phyloP scores from a whole-genome alignment of 2,113 vertebrate species.

The Syngnathus scovelli region DNA sequence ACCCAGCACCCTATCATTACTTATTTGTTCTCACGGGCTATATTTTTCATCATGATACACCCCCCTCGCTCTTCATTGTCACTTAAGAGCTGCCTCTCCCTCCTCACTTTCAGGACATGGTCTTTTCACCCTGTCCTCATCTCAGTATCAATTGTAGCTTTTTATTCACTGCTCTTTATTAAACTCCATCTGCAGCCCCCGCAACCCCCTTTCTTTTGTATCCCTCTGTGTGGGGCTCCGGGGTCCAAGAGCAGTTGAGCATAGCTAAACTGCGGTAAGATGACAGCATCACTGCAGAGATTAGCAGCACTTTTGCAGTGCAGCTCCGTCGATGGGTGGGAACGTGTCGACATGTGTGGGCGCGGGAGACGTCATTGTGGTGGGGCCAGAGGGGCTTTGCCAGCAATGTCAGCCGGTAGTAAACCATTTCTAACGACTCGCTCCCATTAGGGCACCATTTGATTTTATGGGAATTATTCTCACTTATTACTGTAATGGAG shows the following conservation, averaged over 20 bases:
- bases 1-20: constrained; percentile 47
- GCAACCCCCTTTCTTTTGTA: background rate
- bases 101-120: constrained; percentile 7
- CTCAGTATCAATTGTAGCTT: constrained; percentile 8
- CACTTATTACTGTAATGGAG: constrained; percentile 36
- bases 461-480: constrained; percentile 36
- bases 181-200: constrained; percentile 22
- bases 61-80: constrained; percentile 23
- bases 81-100: constrained; percentile 15
- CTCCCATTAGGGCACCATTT: constrained; percentile 33
- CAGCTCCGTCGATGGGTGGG: constrained; percentile 38
- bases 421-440: constrained; percentile 21
- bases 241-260: constrained; percentile 59
- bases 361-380: constrained; percentile 21
- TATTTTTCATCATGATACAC: constrained; percentile 19
- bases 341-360: constrained; percentile 14
- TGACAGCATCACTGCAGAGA: constrained; percentile 62
- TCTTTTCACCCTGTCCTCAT: constrained; percentile 8
- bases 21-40: constrained; percentile 39
- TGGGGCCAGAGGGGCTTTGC: constrained; percentile 16
- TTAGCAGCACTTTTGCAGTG: constrained; percentile 48
- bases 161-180: constrained; percentile 19
- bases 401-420: constrained; percentile 29
- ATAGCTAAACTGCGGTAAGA: constrained; percentile 68
- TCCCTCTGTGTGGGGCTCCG: constrained; percentile 46